phyloP scores from a whole-genome alignment of 2,797 vertebrate genomes.

The Hylomyscus alleni region DNA sequence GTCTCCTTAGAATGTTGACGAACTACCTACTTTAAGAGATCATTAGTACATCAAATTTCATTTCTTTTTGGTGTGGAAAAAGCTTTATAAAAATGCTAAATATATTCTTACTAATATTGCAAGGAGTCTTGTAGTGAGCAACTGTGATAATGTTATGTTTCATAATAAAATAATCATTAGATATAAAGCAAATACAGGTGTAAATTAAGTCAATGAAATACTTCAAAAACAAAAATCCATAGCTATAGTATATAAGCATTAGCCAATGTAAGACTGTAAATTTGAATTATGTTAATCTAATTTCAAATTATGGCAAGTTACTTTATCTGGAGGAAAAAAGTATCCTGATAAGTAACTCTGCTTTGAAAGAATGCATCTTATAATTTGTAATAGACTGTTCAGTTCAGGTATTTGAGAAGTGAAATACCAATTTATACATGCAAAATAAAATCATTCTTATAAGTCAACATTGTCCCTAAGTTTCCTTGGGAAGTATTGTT shows the following conservation, averaged over 20 bases:
- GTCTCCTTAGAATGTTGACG: not conserved
- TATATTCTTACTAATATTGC: not conserved
- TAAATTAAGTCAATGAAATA: conserved; percentile 21
- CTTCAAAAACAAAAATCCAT: conserved; percentile 6
- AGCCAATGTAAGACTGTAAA: not conserved
- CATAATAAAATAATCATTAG: conserved; percentile 29
- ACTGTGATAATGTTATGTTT: not conserved
- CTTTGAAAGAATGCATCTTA: conserved; percentile 6
- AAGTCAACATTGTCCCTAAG: not conserved
- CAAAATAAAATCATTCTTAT: conserved; percentile 12
- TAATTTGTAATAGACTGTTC: not conserved
- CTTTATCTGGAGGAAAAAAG: not conserved
- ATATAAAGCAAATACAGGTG: not conserved
- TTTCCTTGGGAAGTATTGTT: not conserved
- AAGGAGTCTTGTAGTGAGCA: not conserved
- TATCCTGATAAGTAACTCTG: not conserved
- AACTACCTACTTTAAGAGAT: not conserved
- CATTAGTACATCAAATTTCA: not conserved
- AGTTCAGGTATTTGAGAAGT: conserved; percentile 20
- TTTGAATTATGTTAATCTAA: not conserved
- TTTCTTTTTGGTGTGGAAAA: not conserved
- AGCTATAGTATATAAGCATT: not conserved
- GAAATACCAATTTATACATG: conserved; percentile 31
- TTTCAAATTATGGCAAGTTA: not conserved
- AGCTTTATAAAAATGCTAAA: conserved; percentile 1